phyloP scores from a whole-genome alignment of 2,797 vertebrate genomes.

The Microchirus variegatus region DNA sequence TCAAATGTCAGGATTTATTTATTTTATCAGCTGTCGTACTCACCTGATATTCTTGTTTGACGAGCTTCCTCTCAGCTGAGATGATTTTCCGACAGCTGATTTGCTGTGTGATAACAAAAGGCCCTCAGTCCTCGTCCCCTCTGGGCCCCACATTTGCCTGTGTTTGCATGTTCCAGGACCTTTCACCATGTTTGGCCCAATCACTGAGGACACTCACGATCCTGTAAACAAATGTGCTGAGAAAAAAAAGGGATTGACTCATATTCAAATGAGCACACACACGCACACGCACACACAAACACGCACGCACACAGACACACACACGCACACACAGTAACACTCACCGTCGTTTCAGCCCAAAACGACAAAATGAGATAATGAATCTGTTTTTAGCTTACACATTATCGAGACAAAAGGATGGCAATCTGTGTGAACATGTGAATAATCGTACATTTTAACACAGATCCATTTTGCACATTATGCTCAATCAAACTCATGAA shows the following conservation, averaged over 20 bases:
- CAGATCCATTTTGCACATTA: too few relatives aligned
- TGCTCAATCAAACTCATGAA: too few relatives aligned
- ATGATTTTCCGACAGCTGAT: constrained; percentile 34
- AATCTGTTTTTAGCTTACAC: too few relatives aligned
- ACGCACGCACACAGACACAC: not conserved
- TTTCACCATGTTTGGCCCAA: constrained; percentile 74
- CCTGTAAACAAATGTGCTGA: constrained; percentile 77
- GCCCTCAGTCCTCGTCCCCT: constrained; percentile 22
- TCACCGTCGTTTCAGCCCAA: constrained; percentile 2
- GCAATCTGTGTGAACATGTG: too few relatives aligned
- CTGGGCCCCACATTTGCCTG: constrained; percentile 81
- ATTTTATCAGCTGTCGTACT: constrained; percentile 4
- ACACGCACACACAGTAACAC: constrained; percentile 2
- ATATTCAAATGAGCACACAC: constrained; percentile 64
- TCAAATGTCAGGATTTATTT: not conserved
- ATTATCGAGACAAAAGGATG: too few relatives aligned
- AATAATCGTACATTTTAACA: too few relatives aligned
- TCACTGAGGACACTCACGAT: constrained; percentile 68
- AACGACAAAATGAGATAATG: not conserved
- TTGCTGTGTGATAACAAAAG: constrained; percentile 30
- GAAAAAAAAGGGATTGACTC: constrained; percentile 45
- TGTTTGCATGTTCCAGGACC: constrained; percentile 85
- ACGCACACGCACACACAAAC: constrained; percentile 5
- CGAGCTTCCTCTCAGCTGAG: not conserved
- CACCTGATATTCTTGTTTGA: constrained; percentile 35